A percentile compares a stretch with the other conserved stretches of the same genome.
phyloP scores from a whole-genome alignment of 2,113 vertebrate genomes.

The zebrafish (Danio rerio) region GRCz12tu NC_133189.1:26173501-26174000 shows the following conservation, averaged over 20 bases:
- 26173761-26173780: not conserved
- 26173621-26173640: conserved; percentile 34
- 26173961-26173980: not conserved
- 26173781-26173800: not conserved
- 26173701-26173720: conserved; percentile 14
- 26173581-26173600: conserved; percentile 55
- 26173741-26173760: not conserved
- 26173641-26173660: conserved; percentile 45
- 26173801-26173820: not conserved
- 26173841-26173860: conserved; percentile 12
- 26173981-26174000: not conserved
- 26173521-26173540: conserved; percentile 49
- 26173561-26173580: conserved; percentile 68
- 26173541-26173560: conserved; percentile 58
- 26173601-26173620: conserved; percentile 8
- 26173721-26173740: not conserved
- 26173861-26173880: conserved; percentile 3
- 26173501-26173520: conserved; percentile 35
- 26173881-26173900: not conserved
- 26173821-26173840: not conserved
- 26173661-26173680: conserved; percentile 46
- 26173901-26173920: not conserved
- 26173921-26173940: not conserved
- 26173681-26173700: conserved; percentile 15
- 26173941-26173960: not conserved